A percentile compares a stretch with the other conserved stretches of the same genome.
Evolutionary conservation across 2,797 vertebrate species (phyloP).

Genomic region (Anas acuta): DNA sequence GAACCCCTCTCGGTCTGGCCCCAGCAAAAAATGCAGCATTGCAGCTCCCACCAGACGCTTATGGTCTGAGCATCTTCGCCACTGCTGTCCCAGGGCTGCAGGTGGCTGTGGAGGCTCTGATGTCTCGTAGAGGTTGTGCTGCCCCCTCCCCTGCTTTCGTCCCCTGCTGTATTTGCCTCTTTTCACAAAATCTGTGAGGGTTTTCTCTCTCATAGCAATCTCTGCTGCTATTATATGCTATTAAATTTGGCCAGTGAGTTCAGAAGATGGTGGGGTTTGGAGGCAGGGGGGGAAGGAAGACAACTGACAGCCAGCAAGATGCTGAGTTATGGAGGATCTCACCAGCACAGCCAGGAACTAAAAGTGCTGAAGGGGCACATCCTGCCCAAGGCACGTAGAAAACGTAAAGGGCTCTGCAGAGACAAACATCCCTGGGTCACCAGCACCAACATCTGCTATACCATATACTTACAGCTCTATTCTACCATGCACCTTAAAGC

Average conservation of each 20-base stretch:
- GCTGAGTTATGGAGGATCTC: background rate
- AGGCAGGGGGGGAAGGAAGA: background rate
- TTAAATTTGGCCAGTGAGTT: background rate
- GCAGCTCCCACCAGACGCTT: background rate
- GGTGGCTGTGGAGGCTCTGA: background rate
- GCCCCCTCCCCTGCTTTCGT: background rate
- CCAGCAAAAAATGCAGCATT: background rate
- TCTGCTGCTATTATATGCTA: background rate
- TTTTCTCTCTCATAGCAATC: background rate
- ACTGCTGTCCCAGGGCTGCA: background rate
- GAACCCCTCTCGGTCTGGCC: background rate
- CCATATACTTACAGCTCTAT: background rate
- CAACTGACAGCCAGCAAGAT: background rate
- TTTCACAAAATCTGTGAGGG: background rate
- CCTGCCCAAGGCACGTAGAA: background rate
- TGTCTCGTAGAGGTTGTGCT: background rate
- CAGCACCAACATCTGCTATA: background rate
- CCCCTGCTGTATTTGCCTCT: background rate
- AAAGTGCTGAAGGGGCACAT: background rate
- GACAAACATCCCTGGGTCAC: fast-evolving
- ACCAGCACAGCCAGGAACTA: background rate
- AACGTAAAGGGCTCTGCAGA: background rate
- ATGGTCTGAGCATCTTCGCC: background rate
- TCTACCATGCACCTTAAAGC: background rate
- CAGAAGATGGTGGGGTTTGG: background rate